Base-by-base conservation (phyloP, 1,140 invertebrate genomes). In the Bombus waltoni region DNA sequence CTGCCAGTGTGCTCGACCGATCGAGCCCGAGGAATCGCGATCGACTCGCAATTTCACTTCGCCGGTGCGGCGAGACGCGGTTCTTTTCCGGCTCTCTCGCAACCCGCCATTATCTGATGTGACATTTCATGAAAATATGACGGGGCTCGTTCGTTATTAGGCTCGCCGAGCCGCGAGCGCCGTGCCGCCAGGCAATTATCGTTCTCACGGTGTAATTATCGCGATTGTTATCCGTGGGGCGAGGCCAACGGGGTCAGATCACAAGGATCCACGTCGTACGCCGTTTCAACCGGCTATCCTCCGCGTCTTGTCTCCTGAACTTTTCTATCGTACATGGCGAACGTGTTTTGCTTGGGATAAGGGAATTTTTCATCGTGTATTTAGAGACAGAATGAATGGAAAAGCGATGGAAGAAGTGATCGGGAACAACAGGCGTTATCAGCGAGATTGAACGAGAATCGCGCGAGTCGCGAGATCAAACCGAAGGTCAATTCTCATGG, bases 71-170 rank as follows among this genome's bases (percentile, higher is more conserved):
- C 42, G 44, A 28, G 70, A 47, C 65, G 70, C 35, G 66, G 74
- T 82, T 89, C 83, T 89, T 89, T 85, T 90, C 79, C 85, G 72
- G 73, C 62, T 84, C 78, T 85, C 78, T 85, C 82, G 87, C 86
- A 93, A 92, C 86, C 66, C 32, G 32, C 42, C 84, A 90, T 93
- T 94, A 94, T 93, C 91, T 90, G 93, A 94, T 92, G 89, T 93
- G 93, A 93, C 93, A 94, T 94, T 93, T 93, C 92, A 93, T 92
- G 92, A 93, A 94, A 93, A 93, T 93, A 92, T 92, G 90, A 94
- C 89, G 90, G 85, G 82, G 89, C 59, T 90, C 74, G 88, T 92
- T 91, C 88, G 89, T 92, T 91, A 92, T 91, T 87, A 92, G 89
- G 28, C 83, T 84, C 86, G 84, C 59, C 68, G 28, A 70, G 53